Evolutionary conservation across 1,140 invertebrate species (phyloP).

Genomic region (Rhopalosiphum maidis): DNA sequence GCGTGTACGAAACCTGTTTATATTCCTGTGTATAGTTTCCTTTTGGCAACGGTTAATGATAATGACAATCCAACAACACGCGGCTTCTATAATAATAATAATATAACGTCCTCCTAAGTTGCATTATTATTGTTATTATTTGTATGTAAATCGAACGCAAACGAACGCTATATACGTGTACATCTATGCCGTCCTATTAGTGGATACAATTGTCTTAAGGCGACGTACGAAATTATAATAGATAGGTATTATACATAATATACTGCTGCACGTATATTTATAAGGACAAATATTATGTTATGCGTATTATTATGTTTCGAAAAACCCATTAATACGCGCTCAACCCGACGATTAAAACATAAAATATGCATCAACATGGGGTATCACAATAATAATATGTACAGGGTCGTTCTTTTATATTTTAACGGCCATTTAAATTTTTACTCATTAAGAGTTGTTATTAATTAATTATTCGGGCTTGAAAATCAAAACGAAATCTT

Average conservation of each 20-base stretch:
- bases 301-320: background rate
- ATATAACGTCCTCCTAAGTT: background rate
- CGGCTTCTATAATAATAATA: background rate
- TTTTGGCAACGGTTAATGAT: slow-evolving; percentile 24
- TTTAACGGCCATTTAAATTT: background rate
- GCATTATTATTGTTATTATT: slow-evolving; percentile 38
- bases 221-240: background rate
- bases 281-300: background rate
- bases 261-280: background rate
- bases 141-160: background rate
- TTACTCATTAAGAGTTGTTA: background rate
- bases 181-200: background rate
- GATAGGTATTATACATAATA: background rate
- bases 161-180: background rate
- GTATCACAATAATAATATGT: too few relatives aligned
- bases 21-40: background rate
- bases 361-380: background rate
- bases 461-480: background rate
- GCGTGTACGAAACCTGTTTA: background rate
- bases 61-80: background rate
- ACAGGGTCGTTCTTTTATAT: background rate
- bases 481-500: background rate
- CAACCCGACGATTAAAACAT: background rate
- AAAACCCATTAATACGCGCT: background rate
- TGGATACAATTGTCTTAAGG: background rate